These are phyloP conservation scores for Drosophila nasuta DNA, from an alignment of 1,140 invertebrate species.

Conservation along the genomic window DNA sequence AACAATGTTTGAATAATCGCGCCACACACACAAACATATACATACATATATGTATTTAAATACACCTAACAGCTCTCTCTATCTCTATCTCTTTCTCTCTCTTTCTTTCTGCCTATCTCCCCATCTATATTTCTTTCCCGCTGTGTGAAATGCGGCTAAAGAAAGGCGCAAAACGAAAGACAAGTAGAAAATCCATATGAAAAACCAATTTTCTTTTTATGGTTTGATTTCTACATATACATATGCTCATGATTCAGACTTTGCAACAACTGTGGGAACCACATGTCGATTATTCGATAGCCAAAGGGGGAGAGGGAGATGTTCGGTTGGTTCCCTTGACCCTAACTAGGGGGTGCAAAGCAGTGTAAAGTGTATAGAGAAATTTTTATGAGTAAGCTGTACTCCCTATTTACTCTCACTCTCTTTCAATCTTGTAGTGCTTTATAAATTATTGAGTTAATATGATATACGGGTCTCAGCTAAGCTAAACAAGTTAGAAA, in stretches of 20 bases:
- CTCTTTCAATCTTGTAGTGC: not conserved
- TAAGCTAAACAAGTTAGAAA: too few species aligned
- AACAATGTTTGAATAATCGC: conserved; percentile 12
- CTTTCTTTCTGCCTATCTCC: not conserved
- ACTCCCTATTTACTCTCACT: not conserved
- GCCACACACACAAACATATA: not conserved
- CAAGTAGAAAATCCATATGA: conserved; percentile 50
- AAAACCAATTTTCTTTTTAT: conserved; percentile 70
- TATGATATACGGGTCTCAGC: too few species aligned
- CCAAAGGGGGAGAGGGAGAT: not conserved
- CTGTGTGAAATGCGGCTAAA: conserved; percentile 32
- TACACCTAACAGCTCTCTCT: conserved; percentile 1
- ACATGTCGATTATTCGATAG: not conserved
- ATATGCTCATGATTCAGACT: conserved; percentile 27
- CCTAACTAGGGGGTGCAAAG: not conserved
- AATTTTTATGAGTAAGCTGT: not conserved
- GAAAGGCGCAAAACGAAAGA: conserved; percentile 48
- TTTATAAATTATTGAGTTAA: too few species aligned
- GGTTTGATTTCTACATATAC: conserved; percentile 42
- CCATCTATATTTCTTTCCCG: not conserved
- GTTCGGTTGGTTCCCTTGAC: not conserved
- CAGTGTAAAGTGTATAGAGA: not conserved
- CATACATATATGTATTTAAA: not conserved
- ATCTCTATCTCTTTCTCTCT: not conserved
- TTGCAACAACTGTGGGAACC: conserved; percentile 31